Percentiles rank a stretch among this genome's conserved stretches.
These are phyloP conservation scores for Drosophila virilis DNA, from an alignment of 1,140 invertebrate species.

Conservation along the genomic window DNA sequence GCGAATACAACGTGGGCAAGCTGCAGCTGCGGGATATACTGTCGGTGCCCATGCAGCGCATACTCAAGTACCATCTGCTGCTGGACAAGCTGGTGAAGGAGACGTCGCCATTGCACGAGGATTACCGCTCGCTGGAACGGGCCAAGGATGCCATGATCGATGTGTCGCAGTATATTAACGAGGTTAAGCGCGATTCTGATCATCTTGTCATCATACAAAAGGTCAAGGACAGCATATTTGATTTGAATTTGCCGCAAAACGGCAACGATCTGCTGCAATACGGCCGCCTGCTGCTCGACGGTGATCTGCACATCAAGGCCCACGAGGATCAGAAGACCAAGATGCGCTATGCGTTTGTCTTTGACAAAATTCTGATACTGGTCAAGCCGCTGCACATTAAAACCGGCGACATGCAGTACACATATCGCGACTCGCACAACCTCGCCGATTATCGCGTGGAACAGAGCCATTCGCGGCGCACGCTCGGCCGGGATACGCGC, in stretches of 20 bases:
- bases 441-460: conserved; percentile 95
- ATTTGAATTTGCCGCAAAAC: conserved; percentile 90
- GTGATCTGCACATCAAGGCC: conserved; percentile 95
- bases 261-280: conserved; percentile 93
- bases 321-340: conserved; percentile 95
- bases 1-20: conserved; percentile 96
- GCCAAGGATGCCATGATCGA: conserved; percentile 99
- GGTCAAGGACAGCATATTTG: conserved; percentile 93
- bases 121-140: conserved; percentile 91
- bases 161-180: conserved; percentile 98
- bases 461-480: conserved; percentile 88
- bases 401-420: conserved; percentile 93
- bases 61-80: conserved; percentile 98
- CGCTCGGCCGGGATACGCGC: conserved; percentile 88
- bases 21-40: conserved; percentile 97
- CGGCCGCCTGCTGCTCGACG: conserved; percentile 95
- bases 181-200: conserved; percentile 98
- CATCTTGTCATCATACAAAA: conserved; percentile 95
- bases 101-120: conserved; percentile 93
- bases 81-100: conserved; percentile 96
- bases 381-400: conserved; percentile 94
- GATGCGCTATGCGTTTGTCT: conserved; percentile 96
- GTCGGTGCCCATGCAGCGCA: conserved; percentile 98
- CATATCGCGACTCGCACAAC: conserved; percentile 93
- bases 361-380: conserved; percentile 98